Evolutionary conservation across 2,113 vertebrate species (phyloP), one percentile per base, ranked within the genome.

Genomic region (Felis chaus): DNA sequence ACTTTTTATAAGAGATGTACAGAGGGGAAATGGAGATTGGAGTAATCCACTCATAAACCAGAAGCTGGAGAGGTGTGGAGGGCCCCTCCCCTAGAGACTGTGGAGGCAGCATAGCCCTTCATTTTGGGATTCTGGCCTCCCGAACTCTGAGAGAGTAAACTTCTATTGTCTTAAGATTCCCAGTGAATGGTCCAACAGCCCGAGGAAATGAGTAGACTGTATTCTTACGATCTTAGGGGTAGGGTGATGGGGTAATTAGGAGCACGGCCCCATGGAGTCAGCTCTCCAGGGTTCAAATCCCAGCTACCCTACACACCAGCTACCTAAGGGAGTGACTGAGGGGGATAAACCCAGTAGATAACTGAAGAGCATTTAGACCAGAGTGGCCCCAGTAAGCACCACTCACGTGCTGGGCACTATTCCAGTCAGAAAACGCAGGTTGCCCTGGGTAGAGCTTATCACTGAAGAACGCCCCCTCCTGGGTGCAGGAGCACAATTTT

Each of bases 341-440:
- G 41, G 18, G 10, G 2, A 13, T 36, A 31, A 89, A 55, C 7
- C 10, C 0, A 33, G n/a, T 8, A 57, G n/a, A 19, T 48, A 25
- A 13, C 33, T 76, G 31, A 74, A 57, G 3, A 33, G 11, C 5
- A 0, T 4, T 39, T 14, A 88, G 48, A 3, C 39, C 25, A 39
- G 23, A 84, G 65, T 31, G 7, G 4, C 14, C 33, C 31, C 12
- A 18, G 6, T 45, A 36, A 55, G 66, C 65, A 48, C 33, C 2
- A 1, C 29, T 53, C 41, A 36, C 1, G 2, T 68, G 15, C 4
- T 4, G 1, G 7, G 15, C 41, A 1, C 23, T 10, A 15, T 45
- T 29, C 50, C 1, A 1, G 23, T 23, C 19, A 65, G 39, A 4
- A 21, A 23, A 23, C 21, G 21, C 57, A 57, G 57, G 21, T 9